Evolutionary conservation across 2,113 vertebrate genomes (phyloP).

Genomic region (Pundamilia nyererei): DNA sequence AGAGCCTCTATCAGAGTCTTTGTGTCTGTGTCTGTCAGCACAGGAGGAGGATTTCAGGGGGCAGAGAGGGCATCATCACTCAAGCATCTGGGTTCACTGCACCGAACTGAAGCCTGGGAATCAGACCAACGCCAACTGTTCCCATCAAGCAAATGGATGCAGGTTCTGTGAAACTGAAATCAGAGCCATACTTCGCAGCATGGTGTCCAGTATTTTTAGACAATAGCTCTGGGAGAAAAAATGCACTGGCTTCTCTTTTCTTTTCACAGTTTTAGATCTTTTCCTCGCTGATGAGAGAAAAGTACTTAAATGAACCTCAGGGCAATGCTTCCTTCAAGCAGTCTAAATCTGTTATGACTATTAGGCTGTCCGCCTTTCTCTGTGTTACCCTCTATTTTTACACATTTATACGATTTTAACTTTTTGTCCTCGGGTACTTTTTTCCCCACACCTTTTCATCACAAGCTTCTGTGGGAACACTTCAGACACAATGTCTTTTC

Average conservation of each 20-base stretch:
- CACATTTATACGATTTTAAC: not conserved
- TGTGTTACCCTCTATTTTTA: not conserved
- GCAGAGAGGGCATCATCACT: not conserved
- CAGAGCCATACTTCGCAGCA: slow-evolving; percentile 1
- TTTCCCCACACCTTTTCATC: not conserved
- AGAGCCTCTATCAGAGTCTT: not conserved
- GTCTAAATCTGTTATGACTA: not conserved
- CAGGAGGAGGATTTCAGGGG: slow-evolving; percentile 26
- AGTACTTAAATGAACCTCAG: not conserved
- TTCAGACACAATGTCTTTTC: not conserved
- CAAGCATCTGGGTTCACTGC: not conserved
- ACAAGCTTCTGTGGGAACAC: not conserved
- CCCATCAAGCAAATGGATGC: slow-evolving; percentile 16
- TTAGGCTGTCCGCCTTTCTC: not conserved
- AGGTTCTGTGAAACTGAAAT: slow-evolving; percentile 8
- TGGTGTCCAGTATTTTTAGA: not conserved
- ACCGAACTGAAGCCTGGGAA: slow-evolving; percentile 28
- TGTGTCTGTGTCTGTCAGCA: slow-evolving; percentile 41
- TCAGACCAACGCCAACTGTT: not conserved
- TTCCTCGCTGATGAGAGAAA: not conserved
- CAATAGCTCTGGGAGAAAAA: not conserved
- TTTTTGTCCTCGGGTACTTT: not conserved
- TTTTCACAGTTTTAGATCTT: not conserved
- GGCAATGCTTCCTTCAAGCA: not conserved
- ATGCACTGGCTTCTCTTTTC: not conserved